Evolutionary conservation across 2,888 invertebrate species (phyloP).

Genomic region (Drosophila niveifrons): DNA sequence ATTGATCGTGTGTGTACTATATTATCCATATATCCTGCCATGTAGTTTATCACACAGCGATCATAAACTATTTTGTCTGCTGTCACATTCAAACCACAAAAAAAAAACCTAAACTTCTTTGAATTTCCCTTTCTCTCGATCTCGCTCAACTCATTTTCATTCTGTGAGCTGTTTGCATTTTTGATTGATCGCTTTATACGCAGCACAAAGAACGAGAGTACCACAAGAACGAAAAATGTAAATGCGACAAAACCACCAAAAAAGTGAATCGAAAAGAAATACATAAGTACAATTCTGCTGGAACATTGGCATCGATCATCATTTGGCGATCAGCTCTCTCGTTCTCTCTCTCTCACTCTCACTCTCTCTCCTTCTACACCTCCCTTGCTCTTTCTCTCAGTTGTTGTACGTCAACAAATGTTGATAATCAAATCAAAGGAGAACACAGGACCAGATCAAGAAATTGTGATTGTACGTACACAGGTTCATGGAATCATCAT

Average conservation of each 20-base stretch:
- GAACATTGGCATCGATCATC: slow-evolving; percentile 78
- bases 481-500: slow-evolving; percentile 68
- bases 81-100: slow-evolving; percentile 47
- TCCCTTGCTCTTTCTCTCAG: slow-evolving; percentile 8
- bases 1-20: slow-evolving; percentile 32
- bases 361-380: background rate
- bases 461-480: slow-evolving; percentile 49
- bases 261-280: slow-evolving; percentile 16
- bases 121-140: slow-evolving; percentile 28
- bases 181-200: slow-evolving; percentile 84
- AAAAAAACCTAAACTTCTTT: slow-evolving; percentile 51
- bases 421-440: slow-evolving; percentile 77
- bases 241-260: slow-evolving; percentile 54
- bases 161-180: slow-evolving; percentile 74
- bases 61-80: slow-evolving; percentile 82
- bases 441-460: slow-evolving; percentile 40
- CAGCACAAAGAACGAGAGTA: slow-evolving; percentile 61
- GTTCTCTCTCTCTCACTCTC: background rate
- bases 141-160: slow-evolving; percentile 31
- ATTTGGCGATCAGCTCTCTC: slow-evolving; percentile 62
- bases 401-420: slow-evolving; percentile 50
- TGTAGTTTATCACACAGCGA: slow-evolving; percentile 72
- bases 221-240: slow-evolving; percentile 63
- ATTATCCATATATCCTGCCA: slow-evolving; percentile 47
- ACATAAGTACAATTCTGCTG: slow-evolving; percentile 39